Evolutionary conservation across 1,140 invertebrate genomes (phyloP).

Genomic region (Oryctes rhinoceros): DNA sequence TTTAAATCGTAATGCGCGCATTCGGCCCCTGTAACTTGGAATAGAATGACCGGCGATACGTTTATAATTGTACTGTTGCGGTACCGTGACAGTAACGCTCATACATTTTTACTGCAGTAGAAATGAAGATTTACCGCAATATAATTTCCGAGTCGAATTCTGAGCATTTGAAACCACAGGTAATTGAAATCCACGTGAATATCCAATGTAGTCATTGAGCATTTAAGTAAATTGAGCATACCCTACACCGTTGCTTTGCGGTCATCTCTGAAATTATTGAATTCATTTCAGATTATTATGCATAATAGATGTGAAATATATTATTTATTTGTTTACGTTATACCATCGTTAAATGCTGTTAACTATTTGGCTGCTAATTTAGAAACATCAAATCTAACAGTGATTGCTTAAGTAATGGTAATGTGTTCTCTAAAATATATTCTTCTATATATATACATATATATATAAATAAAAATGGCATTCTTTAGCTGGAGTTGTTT

Average conservation of each 20-base stretch:
- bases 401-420: no score
- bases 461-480: no score
- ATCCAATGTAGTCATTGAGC: background rate
- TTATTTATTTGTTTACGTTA: no score
- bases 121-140: constrained; percentile 29
- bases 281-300: background rate
- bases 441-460: no score
- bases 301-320: no score
- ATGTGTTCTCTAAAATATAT: no score
- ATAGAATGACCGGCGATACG: background rate
- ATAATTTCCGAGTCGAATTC: constrained; percentile 12
- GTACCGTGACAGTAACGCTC: background rate
- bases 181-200: constrained; percentile 14
- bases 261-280: background rate
- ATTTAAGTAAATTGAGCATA: constrained; percentile 12
- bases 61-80: background rate
- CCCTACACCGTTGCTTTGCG: background rate
- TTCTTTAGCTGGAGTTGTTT: no score
- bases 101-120: constrained; percentile 18
- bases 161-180: constrained; percentile 27
- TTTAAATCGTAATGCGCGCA: background rate
- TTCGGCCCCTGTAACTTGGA: background rate
- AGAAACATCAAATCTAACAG: no score
- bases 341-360: no score
- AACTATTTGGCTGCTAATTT: no score